These are phyloP conservation scores for Oplegnathus fasciatus DNA, from an alignment of 2,113 vertebrate species.

Conservation along the genomic window DNA sequence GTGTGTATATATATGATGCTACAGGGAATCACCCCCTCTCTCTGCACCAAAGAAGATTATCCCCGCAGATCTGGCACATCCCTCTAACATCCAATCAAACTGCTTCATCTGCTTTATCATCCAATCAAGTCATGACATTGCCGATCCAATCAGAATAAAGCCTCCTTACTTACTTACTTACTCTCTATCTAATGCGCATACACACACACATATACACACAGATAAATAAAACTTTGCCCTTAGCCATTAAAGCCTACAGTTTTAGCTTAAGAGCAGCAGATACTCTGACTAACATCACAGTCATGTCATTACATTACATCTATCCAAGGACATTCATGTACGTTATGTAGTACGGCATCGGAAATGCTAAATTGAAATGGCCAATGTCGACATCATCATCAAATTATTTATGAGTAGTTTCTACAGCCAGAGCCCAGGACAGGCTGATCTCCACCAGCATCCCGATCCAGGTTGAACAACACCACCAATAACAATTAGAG, in stretches of 20 bases:
- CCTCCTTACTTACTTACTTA: conserved; percentile 39
- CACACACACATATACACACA: conserved; percentile 23
- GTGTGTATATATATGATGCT: neutral
- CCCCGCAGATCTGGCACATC: conserved; percentile 48
- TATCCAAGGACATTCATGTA: neutral
- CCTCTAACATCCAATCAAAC: conserved; percentile 57
- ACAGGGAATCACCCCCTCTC: conserved; percentile 43
- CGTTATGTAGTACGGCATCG: too few species aligned
- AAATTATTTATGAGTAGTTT: neutral
- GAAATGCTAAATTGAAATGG: neutral
- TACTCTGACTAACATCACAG: neutral
- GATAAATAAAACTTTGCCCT: conserved; percentile 6
- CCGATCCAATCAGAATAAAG: conserved; percentile 62
- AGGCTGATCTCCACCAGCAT: neutral
- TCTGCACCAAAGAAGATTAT: conserved; percentile 62
- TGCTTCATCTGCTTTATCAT: conserved; percentile 36
- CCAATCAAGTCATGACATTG: conserved; percentile 58
- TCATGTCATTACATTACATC: too few species aligned
- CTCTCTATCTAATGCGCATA: conserved; percentile 2
- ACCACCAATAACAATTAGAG: neutral
- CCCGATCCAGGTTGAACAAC: conserved; percentile 10
- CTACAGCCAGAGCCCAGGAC: neutral
- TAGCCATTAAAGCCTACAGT: conserved; percentile 39
- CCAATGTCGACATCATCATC: neutral
- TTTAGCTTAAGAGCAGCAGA: conserved; percentile 41